A percentile compares a stretch with the other conserved stretches of the same genome.
Evolutionary conservation across 2,888 invertebrate species (phyloP).

Genomic region (Myopa tessellatipennis): DNA sequence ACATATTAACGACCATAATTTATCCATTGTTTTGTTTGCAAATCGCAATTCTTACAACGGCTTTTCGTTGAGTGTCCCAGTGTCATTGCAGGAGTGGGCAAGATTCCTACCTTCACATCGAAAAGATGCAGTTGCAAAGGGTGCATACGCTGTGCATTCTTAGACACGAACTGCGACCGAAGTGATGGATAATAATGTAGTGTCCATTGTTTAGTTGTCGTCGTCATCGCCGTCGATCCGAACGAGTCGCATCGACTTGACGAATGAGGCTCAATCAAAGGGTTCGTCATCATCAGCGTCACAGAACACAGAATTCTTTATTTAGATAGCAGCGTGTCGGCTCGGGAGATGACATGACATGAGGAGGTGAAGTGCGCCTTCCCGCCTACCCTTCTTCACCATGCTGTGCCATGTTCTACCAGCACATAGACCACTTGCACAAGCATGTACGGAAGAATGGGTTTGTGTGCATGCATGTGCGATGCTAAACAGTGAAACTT

Average conservation of each 20-base stretch:
- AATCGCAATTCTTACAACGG: too few species aligned
- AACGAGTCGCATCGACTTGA: background rate
- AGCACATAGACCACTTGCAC: background rate
- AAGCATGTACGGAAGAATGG: background rate
- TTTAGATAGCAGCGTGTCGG: too few species aligned
- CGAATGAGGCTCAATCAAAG: slow-evolving; percentile 4
- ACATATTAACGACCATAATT: too few species aligned
- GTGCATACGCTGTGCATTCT: background rate
- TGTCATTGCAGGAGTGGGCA: too few species aligned
- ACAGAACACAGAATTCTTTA: background rate
- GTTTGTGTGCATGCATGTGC: background rate
- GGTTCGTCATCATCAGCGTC: background rate
- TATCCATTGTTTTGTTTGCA: too few species aligned
- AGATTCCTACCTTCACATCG: background rate
- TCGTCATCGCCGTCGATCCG: background rate
- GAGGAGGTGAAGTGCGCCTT: too few species aligned
- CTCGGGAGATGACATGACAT: too few species aligned
- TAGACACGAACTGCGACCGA: background rate
- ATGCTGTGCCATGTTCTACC: too few species aligned
- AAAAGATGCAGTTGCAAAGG: background rate
- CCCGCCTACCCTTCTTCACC: too few species aligned
- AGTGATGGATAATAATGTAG: background rate
- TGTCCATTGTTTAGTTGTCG: slow-evolving; percentile 14
- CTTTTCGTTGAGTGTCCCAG: too few species aligned
- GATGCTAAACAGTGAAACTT: background rate